Conservation (phyloP, 2,888 invertebrate genomes). For the Hypsopygia costalis region DNA sequence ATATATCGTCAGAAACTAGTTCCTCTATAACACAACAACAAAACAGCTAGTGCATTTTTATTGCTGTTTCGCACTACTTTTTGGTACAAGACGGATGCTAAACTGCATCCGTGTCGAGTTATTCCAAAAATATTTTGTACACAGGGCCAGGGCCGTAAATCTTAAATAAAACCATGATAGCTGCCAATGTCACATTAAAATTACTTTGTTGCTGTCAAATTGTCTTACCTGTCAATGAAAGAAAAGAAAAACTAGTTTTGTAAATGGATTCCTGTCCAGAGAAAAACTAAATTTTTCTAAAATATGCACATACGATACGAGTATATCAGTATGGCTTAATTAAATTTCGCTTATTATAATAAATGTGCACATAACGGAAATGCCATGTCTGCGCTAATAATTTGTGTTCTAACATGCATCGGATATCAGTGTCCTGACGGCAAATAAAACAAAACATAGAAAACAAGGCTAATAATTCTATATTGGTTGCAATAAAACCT, state of each 20-base stretch:
- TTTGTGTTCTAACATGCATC: conserved; percentile 19
- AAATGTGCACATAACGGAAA: conserved; percentile 12
- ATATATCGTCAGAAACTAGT: too few species aligned
- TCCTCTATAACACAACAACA: too few species aligned
- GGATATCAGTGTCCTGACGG: conserved; percentile 42
- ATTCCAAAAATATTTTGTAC: too few species aligned
- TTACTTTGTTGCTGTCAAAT: too few species aligned
- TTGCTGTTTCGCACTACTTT: too few species aligned
- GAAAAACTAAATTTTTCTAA: conserved; percentile 24
- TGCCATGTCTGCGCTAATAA: conserved; percentile 17
- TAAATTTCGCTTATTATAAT: conserved; percentile 11
- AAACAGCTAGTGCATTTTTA: too few species aligned
- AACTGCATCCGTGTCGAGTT: too few species aligned
- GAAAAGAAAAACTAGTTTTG: conserved; percentile 22
- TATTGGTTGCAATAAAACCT: conserved; percentile 31
- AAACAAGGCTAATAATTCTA: conserved; percentile 48
- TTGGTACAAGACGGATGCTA: too few species aligned
- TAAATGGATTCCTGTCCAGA: conserved; percentile 23
- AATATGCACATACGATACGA: conserved; percentile 21
- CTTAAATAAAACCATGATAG: too few species aligned
- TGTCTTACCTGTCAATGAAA: conserved; percentile 36
- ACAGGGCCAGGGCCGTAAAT: too few species aligned
- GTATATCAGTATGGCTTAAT: conserved; percentile 31
- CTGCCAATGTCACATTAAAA: too few species aligned
- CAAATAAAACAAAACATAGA: conserved; percentile 37